Conservation (phyloP, 2,888 invertebrate genomes). For the Parnassius apollo region DNA sequence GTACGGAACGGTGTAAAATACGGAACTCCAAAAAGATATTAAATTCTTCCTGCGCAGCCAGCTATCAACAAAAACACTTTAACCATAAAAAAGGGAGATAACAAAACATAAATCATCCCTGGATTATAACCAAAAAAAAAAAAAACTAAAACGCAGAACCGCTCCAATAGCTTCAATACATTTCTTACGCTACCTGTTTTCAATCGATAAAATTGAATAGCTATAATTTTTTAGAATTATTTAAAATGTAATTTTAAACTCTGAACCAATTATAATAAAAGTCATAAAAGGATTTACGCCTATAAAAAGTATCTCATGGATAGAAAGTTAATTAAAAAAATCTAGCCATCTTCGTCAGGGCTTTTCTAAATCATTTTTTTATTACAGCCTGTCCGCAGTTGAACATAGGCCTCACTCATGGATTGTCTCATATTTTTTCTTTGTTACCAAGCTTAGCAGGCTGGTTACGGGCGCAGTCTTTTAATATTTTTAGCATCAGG, state of each 20-base stretch:
- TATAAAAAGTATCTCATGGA: conserved; percentile 5
- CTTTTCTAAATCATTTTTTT: too few relatives aligned
- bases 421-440: too few relatives aligned
- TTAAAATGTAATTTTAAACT: too few relatives aligned
- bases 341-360: neutral
- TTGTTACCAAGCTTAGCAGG: too few relatives aligned
- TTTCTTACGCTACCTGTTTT: conserved; percentile 64
- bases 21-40: neutral
- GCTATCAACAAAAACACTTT: conserved; percentile 26
- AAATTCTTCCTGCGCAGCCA: conserved; percentile 2
- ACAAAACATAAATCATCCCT: conserved; percentile 48
- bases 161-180: conserved; percentile 58
- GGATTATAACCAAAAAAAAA: conserved; percentile 48
- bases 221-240: neutral
- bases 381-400: too few relatives aligned
- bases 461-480: too few relatives aligned
- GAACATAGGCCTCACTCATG: too few relatives aligned
- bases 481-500: too few relatives aligned
- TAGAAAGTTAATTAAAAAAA: conserved; percentile 2
- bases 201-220: conserved; percentile 27
- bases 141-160: conserved; percentile 43
- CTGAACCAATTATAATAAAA: conserved; percentile 1
- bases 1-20: neutral
- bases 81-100: conserved; percentile 39
- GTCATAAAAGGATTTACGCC: conserved; percentile 5